Conservation (phyloP, 2,113 vertebrate genomes). For the Mesembrinibis cayennensis region DNA sequence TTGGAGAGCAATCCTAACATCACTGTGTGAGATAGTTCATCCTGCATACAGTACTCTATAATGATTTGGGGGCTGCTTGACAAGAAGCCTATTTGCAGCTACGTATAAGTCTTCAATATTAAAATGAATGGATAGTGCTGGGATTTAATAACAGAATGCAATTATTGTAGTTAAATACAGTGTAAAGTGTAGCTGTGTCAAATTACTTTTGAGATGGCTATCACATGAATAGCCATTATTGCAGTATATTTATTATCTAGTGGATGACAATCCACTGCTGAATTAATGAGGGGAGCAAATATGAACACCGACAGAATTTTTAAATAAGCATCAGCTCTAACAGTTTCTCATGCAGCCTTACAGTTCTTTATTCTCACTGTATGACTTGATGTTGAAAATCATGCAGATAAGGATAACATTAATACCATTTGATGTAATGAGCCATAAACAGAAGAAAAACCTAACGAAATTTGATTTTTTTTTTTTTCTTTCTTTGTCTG, state of each 20-base stretch:
- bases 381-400: neutral
- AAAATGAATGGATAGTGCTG: neutral
- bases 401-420: neutral
- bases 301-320: neutral
- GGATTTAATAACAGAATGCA: neutral
- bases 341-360: neutral
- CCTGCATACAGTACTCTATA: neutral
- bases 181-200: neutral
- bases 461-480: neutral
- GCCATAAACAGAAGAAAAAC: neutral
- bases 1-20: neutral
- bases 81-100: neutral
- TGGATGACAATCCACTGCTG: neutral
- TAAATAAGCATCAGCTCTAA: neutral
- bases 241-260: neutral
- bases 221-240: neutral
- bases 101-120: neutral
- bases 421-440: neutral
- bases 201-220: neutral
- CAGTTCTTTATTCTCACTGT: neutral
- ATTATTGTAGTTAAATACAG: neutral
- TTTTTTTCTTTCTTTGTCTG: neutral
- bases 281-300: neutral
- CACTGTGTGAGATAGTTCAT: neutral
- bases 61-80: neutral